Base-by-base conservation (phyloP, 2,113 vertebrate species). In the Chelonoidis abingdonii region DNA sequence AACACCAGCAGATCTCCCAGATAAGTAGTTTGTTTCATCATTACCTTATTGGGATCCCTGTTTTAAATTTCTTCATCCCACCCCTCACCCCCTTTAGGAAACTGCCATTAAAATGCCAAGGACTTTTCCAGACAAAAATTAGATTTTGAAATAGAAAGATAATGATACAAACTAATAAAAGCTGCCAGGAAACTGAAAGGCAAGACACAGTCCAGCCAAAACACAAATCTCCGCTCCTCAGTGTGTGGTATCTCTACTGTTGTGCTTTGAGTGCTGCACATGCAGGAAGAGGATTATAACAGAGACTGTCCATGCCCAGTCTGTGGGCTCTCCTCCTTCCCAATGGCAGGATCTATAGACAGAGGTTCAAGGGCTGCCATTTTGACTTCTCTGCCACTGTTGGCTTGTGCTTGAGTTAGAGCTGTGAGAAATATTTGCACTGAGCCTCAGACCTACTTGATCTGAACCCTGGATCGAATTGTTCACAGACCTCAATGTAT, bases 1-100 rank as follows among this genome's bases (percentile, higher is more conserved):
- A 88, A n/a, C 50, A 81, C 88, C 89, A 93, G 78, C n/a, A 69
- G 52, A 89, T 89, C 82, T 96, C 90, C 53, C 62, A 85, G 54
- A 69, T 83, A 84, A 87, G 35, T 75, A 47, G 27, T 88, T 89
- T 44, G 49, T 92, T 92, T 95, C 87, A 75, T 79, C 93, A 3
- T 72, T 87, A 65, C 53, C 41, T 90, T 5, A 29, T 87, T 89
- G 92, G 31, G 35, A 69, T 69, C n/a, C 47, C 95, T 47, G 12
- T 83, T 95, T 94, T 41, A 8, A 4, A 84, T 10, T 35, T 52
- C 44, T 17, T 53, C 38, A 8, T 9, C 4, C 27, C 10, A 13
- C 75, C 41, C 72, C 10, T 10, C 3, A 19, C 8, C 1, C 38
- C 89, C 86, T 89, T 38, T 56, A 88, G 86, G 88, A 91, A 91